Conservation (phyloP, 2,888 invertebrate species). For the Portevinia maculata region DNA sequence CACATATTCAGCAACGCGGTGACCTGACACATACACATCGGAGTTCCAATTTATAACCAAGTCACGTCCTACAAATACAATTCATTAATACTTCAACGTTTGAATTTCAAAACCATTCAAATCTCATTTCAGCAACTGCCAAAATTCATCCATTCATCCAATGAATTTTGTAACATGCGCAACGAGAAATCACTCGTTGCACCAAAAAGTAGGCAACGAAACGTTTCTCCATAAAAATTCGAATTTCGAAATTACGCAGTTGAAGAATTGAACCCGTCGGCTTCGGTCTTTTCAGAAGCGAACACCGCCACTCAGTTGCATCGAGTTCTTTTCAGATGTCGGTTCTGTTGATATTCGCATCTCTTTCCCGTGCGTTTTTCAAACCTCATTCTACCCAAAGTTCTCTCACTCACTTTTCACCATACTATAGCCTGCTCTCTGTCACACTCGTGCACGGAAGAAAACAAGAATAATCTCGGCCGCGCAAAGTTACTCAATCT, state of each 20-base stretch:
- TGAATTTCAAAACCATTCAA: not conserved
- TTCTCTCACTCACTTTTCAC: slow-evolving; percentile 43
- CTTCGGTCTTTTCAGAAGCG: slow-evolving; percentile 35
- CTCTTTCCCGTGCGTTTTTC: slow-evolving; percentile 65
- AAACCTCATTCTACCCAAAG: slow-evolving; percentile 57
- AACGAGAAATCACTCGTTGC: slow-evolving; percentile 2
- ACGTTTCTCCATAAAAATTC: slow-evolving; percentile 10
- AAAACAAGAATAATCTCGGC: not conserved
- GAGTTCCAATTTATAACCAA: no score
- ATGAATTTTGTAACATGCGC: not conserved
- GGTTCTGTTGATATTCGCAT: slow-evolving; percentile 51
- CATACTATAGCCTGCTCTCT: slow-evolving; percentile 11
- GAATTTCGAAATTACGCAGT: slow-evolving; percentile 61
- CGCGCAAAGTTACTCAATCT: slow-evolving; percentile 34
- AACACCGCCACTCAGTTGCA: slow-evolving; percentile 62
- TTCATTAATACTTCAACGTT: no score
- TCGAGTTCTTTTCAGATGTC: slow-evolving; percentile 57
- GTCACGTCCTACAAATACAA: no score
- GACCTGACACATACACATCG: no score
- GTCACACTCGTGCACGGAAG: slow-evolving; percentile 17
- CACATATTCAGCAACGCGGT: no score
- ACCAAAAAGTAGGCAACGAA: slow-evolving; percentile 14
- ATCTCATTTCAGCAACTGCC: not conserved
- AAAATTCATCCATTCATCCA: not conserved
- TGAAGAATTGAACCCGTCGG: slow-evolving; percentile 1